Evolutionary conservation across 2,888 invertebrate genomes (phyloP).

Genomic region (Drosophila kanekoi): DNA sequence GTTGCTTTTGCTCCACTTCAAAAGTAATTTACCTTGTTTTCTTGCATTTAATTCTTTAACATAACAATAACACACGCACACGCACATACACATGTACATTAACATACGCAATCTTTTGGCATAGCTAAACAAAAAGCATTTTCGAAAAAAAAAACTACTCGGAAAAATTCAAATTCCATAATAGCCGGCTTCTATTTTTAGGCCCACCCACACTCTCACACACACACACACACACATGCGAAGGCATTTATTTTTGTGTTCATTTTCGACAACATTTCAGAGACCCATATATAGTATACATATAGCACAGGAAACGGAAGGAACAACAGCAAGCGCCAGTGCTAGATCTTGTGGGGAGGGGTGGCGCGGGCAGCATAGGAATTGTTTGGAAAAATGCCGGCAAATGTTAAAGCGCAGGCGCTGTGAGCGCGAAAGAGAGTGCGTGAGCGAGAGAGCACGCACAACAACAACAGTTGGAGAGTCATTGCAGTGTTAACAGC

Average conservation of each 20-base stretch:
- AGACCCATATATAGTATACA: conserved; percentile 21
- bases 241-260: conserved; percentile 54
- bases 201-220: conserved; percentile 19
- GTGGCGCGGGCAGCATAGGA: background rate
- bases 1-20: conserved; percentile 60
- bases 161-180: conserved; percentile 42
- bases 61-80: conserved; percentile 15
- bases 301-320: conserved; percentile 58
- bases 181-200: conserved; percentile 58
- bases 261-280: conserved; percentile 22
- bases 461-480: conserved; percentile 53
- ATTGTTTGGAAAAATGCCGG: conserved; percentile 75
- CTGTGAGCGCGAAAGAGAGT: conserved; percentile 24
- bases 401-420: conserved; percentile 68
- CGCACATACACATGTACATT: background rate
- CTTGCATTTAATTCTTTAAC: conserved; percentile 28
- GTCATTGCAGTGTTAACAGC: conserved; percentile 23
- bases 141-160: conserved; percentile 35
- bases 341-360: background rate
- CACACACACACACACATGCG: conserved; percentile 4
- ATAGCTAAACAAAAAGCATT: conserved; percentile 13
- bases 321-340: conserved; percentile 10
- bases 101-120: conserved; percentile 25
- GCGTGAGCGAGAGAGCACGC: background rate
- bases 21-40: conserved; percentile 73